These are phyloP conservation scores for Erpornis zantholeuca DNA, from an alignment of 2,113 vertebrate genomes.

Conservation along the genomic window DNA sequence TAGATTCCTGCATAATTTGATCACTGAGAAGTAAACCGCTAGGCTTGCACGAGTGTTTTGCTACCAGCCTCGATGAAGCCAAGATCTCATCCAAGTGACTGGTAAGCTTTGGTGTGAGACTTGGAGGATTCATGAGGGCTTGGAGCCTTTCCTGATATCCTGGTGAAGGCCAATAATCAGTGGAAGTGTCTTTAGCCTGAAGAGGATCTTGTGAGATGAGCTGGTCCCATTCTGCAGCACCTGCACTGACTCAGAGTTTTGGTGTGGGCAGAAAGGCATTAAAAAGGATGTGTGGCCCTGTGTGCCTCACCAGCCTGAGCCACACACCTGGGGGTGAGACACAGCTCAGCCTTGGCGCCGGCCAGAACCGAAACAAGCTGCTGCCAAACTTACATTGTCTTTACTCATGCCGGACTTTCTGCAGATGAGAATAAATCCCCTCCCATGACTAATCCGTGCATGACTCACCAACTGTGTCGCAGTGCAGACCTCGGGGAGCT, in stretches of 20 bases:
- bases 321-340: not conserved
- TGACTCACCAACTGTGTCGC: constrained; percentile 20
- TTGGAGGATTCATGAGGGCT: not conserved
- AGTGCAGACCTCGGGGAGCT: not conserved
- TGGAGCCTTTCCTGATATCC: not conserved
- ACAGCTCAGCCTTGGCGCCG: not conserved
- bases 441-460: constrained; percentile 20
- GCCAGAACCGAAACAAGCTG: not conserved
- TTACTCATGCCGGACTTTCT: constrained; percentile 5
- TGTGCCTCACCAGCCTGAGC: not conserved
- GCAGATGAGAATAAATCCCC: constrained; percentile 2
- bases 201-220: not conserved
- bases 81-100: not conserved
- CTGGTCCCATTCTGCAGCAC: not conserved
- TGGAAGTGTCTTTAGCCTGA: not conserved
- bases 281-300: not conserved
- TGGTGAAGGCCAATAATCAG: not conserved
- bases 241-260: not conserved
- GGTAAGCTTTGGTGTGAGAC: not conserved
- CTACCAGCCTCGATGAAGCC: not conserved
- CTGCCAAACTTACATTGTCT: not conserved
- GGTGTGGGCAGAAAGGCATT: not conserved
- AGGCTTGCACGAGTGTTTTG: not conserved
- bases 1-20: not conserved
- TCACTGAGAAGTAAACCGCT: not conserved